Evolutionary conservation across 1,140 invertebrate genomes (phyloP), one percentile per base, ranked within the genome.

Genomic region (Meteorus sp.): DNA sequence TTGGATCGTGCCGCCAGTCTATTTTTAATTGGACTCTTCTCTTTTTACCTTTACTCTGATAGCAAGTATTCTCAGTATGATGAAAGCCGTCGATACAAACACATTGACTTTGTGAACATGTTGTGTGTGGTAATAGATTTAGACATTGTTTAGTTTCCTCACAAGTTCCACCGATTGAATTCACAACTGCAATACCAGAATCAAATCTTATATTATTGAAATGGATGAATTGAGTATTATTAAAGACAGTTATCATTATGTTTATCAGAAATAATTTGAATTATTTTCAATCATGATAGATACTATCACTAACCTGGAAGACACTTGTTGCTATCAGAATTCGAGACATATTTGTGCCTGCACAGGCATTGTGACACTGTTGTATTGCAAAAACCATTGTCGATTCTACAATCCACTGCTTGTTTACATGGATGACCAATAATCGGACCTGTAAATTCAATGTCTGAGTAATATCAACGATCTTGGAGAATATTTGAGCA

Each of bases 381-480:
- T 13, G 22, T 56, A 35, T 68, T 68, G 13, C 66, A 68, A 17
- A 54, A 22, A 0, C 48, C 37, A n/a, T 66, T 56, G 1, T 35
- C 4, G 0, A 56, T 17, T 2, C 5, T 20, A 15, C 66, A 68
- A 1, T 68, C 53, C 7, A 57, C 19, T 6, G 57, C 0, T 22
- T 23, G n/a, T 7, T 48, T 62, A 50, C 66, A 68, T 8, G 0
- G n/a, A 3, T 19, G 56, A 19, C 39, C 39, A 3, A 56, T 1
- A 1, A 47, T 22, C 33, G n/a, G n/a, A n/a, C n/a, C n/a, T n/a
- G n/a, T n/a, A n/a, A n/a, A n/a, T n/a, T n/a, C n/a, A n/a, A n/a
- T n/a, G n/a, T n/a, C n/a, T n/a, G n/a, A n/a, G n/a, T n/a, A n/a
- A n/a, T n/a, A n/a, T n/a, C n/a, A n/a, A n/a, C n/a, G n/a, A n/a